Evolutionary conservation across 1,140 invertebrate species (phyloP), one percentile per base, ranked within the genome.

Genomic region (Anoplophora glabripennis): DNA sequence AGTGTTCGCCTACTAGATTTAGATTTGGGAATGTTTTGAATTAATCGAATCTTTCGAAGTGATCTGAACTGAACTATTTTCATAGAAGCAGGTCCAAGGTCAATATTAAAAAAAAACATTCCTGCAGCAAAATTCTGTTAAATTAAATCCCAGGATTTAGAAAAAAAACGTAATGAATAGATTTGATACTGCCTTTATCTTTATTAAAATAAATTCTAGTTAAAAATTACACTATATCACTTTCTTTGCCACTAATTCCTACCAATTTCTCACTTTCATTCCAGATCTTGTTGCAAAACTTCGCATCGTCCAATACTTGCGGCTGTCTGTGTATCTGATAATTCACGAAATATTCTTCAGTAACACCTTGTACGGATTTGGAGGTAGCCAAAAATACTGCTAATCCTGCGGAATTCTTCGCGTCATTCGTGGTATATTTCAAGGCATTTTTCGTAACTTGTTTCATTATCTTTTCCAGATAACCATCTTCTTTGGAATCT

Each of bases 301-400:
- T 3, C 12, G 9, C 3, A 53, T 67, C 53, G 7, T 61, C 38
- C 8, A 65, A 12, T 10, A 59, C 49, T 53, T 42, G 47, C 0
- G 65, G 67, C 38, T 59, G 42, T 8, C 33, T 14, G 18, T 48
- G 58, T 3, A 48, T 21, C 48, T 59, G 57, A 44, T 65, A 67
- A 51, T 67, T 71, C 53, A 34, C 57, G 55, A 71, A 80, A 72
- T 79, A 73, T 53, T 64, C 64, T 15, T 77, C 78, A 60, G 72
- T 77, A 4, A 73, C 64, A 38, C 66, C 64, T 36, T 68, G 57
- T 7, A 79, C 37, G 0, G 62, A 56, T 4, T 75, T 69, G 33
- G 73, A 63, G 15, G 60, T 47, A 1, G 67, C 60, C 45, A 69
- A 36, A 52, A 65, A 65, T 11, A 57, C 41, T 14, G 47, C 21